Evolutionary conservation across 2,113 vertebrate genomes (phyloP).

Genomic region (Thamnaconus septentrionalis): DNA sequence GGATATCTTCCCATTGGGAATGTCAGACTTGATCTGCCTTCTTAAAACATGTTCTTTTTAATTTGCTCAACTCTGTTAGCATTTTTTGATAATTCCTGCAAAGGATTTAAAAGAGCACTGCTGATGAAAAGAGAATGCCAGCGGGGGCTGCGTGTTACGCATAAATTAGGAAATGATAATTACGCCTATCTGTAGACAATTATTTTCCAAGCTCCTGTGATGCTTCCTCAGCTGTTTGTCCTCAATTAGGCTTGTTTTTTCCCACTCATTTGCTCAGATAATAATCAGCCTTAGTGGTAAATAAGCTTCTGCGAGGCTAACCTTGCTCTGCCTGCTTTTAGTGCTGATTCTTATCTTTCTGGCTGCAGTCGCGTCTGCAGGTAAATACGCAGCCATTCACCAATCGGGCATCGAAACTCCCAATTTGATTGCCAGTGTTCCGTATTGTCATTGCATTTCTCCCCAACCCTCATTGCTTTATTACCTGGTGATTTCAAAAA

Average conservation of each 20-base stretch:
- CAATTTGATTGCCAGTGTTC: too few species aligned
- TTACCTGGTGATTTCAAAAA: too few species aligned
- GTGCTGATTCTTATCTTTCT: conserved; percentile 41
- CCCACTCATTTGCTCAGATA: conserved; percentile 50
- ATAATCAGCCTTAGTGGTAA: conserved; percentile 48
- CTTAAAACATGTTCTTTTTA: background rate
- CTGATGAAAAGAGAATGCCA: conserved; percentile 27
- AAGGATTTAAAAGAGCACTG: conserved; percentile 10
- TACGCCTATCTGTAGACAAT: conserved; percentile 40
- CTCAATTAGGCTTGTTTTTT: conserved; percentile 53
- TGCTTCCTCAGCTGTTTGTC: conserved; percentile 59
- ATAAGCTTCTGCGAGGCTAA: conserved; percentile 33
- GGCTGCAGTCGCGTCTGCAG: conserved; percentile 18
- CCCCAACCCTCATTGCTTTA: too few species aligned
- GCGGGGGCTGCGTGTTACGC: conserved; percentile 21
- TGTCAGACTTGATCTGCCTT: too few species aligned
- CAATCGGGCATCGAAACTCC: background rate
- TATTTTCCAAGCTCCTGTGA: conserved; percentile 38
- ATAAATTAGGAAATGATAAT: conserved; percentile 51
- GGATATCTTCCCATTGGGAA: too few species aligned
- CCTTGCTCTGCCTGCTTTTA: conserved; percentile 37
- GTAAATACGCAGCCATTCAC: conserved; percentile 29
- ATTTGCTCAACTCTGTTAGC: background rate
- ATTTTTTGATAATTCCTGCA: background rate
- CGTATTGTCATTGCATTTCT: too few species aligned